Percentiles rank a stretch among this genome's conserved stretches.
Conservation (phyloP, 1,140 invertebrate genomes). For the Drosophila tristis region DNA sequence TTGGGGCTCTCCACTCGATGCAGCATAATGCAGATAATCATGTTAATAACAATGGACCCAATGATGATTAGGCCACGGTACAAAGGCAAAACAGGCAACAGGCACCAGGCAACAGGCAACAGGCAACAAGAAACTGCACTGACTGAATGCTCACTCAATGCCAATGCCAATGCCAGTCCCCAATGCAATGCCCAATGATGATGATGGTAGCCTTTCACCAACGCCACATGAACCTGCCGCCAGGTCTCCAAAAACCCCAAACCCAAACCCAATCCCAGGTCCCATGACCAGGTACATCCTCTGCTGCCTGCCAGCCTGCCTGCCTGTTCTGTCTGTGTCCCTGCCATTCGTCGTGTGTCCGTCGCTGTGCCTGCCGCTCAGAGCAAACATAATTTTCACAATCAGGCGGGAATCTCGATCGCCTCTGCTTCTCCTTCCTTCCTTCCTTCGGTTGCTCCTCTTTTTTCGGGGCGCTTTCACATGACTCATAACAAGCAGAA, state of each 20-base stretch:
- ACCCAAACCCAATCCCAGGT: slow-evolving; percentile 18
- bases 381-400: slow-evolving; percentile 82
- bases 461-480: slow-evolving; percentile 69
- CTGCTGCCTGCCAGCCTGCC: too few relatives aligned
- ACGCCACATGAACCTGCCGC: slow-evolving; percentile 74
- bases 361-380: slow-evolving; percentile 44
- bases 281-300: slow-evolving; percentile 26
- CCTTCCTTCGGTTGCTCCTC: slow-evolving; percentile 19
- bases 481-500: slow-evolving; percentile 77
- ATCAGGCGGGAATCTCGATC: slow-evolving; percentile 66
- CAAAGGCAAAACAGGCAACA: too few relatives aligned
- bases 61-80: slow-evolving; percentile 72
- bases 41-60: slow-evolving; percentile 80
- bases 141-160: background rate
- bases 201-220: slow-evolving; percentile 80
- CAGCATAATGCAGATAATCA: slow-evolving; percentile 79
- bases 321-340: background rate
- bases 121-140: slow-evolving; percentile 1
- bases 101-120: background rate
- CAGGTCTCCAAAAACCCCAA: slow-evolving; percentile 1
- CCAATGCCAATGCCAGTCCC: slow-evolving; percentile 16
- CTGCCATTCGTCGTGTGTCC: slow-evolving; percentile 43
- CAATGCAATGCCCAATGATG: slow-evolving; percentile 30
- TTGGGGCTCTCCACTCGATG: slow-evolving; percentile 47
- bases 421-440: slow-evolving; percentile 6